A percentile compares a stretch with the other conserved stretches of the same genome.
phyloP scores from a whole-genome alignment of 2,113 vertebrate genomes.

The Hippoglossus stenolepis region DNA sequence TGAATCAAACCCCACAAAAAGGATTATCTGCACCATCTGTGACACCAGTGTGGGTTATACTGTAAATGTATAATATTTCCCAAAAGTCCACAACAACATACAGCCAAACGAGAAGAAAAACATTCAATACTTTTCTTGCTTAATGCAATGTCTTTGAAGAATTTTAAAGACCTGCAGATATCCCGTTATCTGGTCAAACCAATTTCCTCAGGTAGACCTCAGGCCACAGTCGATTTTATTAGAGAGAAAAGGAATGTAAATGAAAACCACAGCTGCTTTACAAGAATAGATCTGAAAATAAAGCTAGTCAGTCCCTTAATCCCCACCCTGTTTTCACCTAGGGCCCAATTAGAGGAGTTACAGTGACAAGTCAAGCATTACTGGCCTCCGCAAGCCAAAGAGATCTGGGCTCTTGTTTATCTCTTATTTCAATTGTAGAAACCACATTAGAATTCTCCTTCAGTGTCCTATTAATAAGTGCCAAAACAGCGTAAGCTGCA shows the following conservation, averaged over 20 bases:
- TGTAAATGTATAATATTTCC: background rate
- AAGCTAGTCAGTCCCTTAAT: conserved; percentile 65
- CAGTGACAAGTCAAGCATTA: conserved; percentile 79
- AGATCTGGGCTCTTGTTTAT: conserved; percentile 77
- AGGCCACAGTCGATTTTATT: conserved; percentile 22
- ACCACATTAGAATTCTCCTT: conserved; percentile 76
- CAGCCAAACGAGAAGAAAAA: background rate
- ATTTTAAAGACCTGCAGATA: conserved; percentile 5
- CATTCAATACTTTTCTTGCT: background rate
- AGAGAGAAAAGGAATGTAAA: conserved; percentile 43
- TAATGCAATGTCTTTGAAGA: background rate
- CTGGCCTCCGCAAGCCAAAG: conserved; percentile 59
- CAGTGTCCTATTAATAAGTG: conserved; percentile 74
- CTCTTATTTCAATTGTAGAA: conserved; percentile 78
- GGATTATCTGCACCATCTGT: no score
- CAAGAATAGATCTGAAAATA: conserved; percentile 63
- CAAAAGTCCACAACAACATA: background rate
- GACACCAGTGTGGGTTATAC: background rate
- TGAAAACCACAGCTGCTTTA: conserved; percentile 40
- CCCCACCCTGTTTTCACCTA: conserved; percentile 56
- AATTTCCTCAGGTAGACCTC: background rate
- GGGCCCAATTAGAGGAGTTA: conserved; percentile 80
- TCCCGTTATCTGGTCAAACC: background rate
- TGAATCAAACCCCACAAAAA: background rate
- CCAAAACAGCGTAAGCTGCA: conserved; percentile 72